Evolutionary conservation across 37 sponge, comb jelly and placozoan genomes (phyloP).

Genomic region (Geodia barretti): DNA sequence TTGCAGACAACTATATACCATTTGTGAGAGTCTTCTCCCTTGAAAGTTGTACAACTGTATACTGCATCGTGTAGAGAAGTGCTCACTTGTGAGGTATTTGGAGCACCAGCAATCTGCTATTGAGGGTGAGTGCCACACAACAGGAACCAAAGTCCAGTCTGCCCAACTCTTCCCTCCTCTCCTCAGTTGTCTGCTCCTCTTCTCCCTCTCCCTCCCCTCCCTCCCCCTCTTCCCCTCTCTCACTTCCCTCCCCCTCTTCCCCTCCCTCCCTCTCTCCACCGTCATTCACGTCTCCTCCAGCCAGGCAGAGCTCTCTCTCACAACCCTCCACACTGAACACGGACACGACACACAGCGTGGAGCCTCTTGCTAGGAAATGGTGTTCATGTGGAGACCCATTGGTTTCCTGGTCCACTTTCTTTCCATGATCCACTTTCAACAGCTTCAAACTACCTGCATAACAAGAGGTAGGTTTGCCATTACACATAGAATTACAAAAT

Average conservation of each 20-base stretch:
- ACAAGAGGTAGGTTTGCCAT: not conserved
- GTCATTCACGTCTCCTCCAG: not conserved
- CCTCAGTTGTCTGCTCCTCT: not conserved
- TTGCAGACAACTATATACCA: not conserved
- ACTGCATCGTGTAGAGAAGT: too few relatives aligned
- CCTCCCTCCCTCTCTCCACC: not conserved
- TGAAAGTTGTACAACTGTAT: too few relatives aligned
- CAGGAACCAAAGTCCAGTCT: slow-evolving; percentile 19
- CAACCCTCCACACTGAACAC: not conserved
- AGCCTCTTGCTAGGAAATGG: slow-evolving; percentile 8
- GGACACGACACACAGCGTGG: not conserved
- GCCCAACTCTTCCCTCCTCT: not conserved
- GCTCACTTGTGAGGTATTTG: slow-evolving; percentile 4
- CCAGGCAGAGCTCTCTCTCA: not conserved
- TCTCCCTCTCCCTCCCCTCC: not conserved
- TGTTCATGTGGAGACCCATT: too few relatives aligned
- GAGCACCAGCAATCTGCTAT: slow-evolving; percentile 17
- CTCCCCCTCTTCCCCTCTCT: not conserved
- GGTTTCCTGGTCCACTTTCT: not conserved
- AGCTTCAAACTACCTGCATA: not conserved
- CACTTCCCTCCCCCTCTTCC: not conserved
- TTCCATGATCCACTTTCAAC: not conserved
- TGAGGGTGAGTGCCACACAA: slow-evolving; percentile 14
- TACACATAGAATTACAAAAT: not conserved
- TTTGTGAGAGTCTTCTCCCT: too few relatives aligned